Evolutionary conservation across 1,140 invertebrate genomes (phyloP).

Genomic region (Drosophila asahinai): DNA sequence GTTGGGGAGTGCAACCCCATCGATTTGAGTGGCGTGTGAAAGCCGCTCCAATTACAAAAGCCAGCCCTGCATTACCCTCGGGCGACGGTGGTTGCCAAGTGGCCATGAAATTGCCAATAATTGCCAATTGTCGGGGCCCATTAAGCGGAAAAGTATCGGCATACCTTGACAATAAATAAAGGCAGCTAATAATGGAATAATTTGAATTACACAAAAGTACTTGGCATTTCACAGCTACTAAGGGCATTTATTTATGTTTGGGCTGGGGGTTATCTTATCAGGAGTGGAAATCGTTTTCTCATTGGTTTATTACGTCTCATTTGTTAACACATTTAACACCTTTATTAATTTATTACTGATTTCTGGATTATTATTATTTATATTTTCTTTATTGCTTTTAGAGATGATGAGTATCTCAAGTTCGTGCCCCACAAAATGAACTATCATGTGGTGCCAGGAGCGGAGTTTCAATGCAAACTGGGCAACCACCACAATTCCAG

Average conservation of each 20-base stretch:
- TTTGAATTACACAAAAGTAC: constrained; percentile 7
- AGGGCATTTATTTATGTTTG: neutral
- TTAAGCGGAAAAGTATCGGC: constrained; percentile 17
- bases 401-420: constrained; percentile 77
- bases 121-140: constrained; percentile 29
- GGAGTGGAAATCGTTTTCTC: constrained; percentile 7
- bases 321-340: neutral
- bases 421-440: constrained; percentile 66
- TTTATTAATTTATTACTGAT: neutral
- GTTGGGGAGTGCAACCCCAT: constrained; percentile 5
- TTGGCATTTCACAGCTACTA: neutral
- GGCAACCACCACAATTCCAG: constrained; percentile 33
- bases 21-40: constrained; percentile 41
- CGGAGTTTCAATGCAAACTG: constrained; percentile 68
- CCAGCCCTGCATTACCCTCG: constrained; percentile 1
- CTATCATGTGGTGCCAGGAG: constrained; percentile 73
- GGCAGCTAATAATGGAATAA: constrained; percentile 5
- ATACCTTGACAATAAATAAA: constrained; percentile 25
- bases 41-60: constrained; percentile 17
- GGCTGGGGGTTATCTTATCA: constrained; percentile 2
- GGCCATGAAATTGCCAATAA: constrained; percentile 47
- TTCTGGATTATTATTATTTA: no score
- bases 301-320: constrained; percentile 16
- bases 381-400: constrained; percentile 18
- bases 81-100: constrained; percentile 9